Percentiles rank a stretch among this genome's conserved stretches.
phyloP scores from a whole-genome alignment of 1,140 invertebrate genomes.

The Brachionus paranguensis region DNA sequence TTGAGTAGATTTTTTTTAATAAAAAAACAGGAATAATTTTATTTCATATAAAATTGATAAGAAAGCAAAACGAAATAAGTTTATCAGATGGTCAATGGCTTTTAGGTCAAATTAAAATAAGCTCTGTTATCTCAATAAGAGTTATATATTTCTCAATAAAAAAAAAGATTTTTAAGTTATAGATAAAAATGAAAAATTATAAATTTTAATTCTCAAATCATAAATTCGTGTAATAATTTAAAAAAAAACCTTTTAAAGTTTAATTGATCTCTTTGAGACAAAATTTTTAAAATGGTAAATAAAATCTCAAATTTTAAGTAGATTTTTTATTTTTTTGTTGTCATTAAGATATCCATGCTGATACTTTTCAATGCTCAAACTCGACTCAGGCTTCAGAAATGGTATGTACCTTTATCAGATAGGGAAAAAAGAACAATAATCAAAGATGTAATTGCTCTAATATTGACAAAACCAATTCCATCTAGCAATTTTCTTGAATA shows the following conservation, averaged over 20 bases:
- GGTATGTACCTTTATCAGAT: constrained; percentile 2
- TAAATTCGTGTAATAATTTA: background rate
- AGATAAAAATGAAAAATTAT: constrained; percentile 10
- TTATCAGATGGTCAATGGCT: background rate
- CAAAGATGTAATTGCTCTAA: background rate
- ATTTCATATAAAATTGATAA: background rate
- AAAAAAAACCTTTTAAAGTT: background rate
- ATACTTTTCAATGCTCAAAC: constrained; percentile 36
- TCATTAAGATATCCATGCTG: constrained; percentile 22
- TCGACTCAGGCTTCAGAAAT: background rate
- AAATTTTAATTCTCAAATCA: background rate
- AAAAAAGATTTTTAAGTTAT: background rate
- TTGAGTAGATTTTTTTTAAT: background rate
- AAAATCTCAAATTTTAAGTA: background rate
- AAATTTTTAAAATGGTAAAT: background rate
- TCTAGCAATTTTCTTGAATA: constrained; percentile 34
- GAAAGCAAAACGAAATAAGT: background rate
- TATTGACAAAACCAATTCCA: background rate
- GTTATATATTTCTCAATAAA: background rate
- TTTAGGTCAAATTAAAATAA: background rate
- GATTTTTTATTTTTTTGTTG: background rate
- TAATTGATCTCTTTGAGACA: background rate
- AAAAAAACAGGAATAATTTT: background rate
- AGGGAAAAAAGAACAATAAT: background rate
- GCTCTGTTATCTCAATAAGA: background rate